phyloP scores from a whole-genome alignment of 2,888 invertebrate genomes.

The Metopia argyrocephala region DNA sequence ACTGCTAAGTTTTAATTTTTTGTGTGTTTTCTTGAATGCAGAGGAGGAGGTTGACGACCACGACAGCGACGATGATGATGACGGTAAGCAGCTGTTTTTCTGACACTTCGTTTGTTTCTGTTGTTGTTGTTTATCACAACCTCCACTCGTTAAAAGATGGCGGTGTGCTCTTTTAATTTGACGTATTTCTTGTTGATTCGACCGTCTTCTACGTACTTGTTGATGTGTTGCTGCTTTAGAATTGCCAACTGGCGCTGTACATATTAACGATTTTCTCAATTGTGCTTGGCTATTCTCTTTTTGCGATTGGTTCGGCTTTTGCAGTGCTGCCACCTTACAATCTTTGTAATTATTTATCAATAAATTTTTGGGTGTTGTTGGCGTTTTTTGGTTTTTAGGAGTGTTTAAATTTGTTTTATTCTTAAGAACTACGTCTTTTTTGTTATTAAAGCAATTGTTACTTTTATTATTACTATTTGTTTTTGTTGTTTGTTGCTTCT shows the following conservation, averaged over 20 bases:
- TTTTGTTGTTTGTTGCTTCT: conserved; percentile 56
- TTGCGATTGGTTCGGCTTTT: neutral
- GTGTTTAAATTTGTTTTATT: conserved; percentile 41
- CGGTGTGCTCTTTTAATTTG: conserved; percentile 77
- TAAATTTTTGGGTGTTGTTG: conserved; percentile 30
- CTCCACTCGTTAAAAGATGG: conserved; percentile 76
- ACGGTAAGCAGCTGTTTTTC: conserved; percentile 57
- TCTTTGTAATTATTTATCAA: conserved; percentile 21
- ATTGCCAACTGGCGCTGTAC: conserved; percentile 44
- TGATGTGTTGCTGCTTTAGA: conserved; percentile 41
- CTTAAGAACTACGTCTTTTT: conserved; percentile 29
- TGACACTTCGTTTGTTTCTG: conserved; percentile 40
- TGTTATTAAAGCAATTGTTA: conserved; percentile 12
- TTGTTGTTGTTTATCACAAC: conserved; percentile 69
- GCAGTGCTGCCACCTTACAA: conserved; percentile 67
- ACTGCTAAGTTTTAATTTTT: conserved; percentile 61
- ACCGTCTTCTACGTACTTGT: conserved; percentile 70
- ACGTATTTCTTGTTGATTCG: conserved; percentile 71
- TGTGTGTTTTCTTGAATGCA: conserved; percentile 50
- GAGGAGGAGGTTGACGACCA: conserved; percentile 45
- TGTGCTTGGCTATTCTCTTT: conserved; percentile 46
- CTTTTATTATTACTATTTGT: conserved; percentile 14
- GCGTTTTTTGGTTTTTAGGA: conserved; percentile 35
- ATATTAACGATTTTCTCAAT: neutral
- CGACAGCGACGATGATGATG: conserved; percentile 44